Percentiles rank a stretch among this genome's conserved stretches.
Conservation (phyloP, 2,888 invertebrate genomes). For the Mythimna lalbum region DNA sequence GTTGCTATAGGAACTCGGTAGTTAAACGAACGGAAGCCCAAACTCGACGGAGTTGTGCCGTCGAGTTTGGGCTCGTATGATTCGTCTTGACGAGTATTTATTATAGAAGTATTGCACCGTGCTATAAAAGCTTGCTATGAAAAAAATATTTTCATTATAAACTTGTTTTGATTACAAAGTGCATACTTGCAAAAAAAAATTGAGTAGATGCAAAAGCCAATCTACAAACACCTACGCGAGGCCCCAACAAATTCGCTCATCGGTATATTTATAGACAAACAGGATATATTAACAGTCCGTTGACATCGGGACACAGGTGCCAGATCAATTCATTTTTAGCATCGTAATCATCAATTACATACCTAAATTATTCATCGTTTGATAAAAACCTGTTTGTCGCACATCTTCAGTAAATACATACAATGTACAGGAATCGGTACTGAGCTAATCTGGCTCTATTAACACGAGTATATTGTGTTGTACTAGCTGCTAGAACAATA, state of each 20-base stretch:
- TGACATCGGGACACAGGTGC: constrained; percentile 76
- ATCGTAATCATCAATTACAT: constrained; percentile 57
- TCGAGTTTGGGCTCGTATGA: no score
- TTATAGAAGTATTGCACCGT: no score
- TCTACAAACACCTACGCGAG: constrained; percentile 57
- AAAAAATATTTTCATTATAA: no score
- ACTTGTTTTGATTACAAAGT: constrained; percentile 45
- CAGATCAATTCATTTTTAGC: constrained; percentile 68
- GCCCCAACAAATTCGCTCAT: constrained; percentile 70
- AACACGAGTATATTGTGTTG: neutral
- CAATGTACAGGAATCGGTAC: neutral
- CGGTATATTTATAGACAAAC: constrained; percentile 76
- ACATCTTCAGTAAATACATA: constrained; percentile 15
- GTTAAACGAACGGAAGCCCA: no score
- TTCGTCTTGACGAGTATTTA: no score
- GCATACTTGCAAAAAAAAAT: constrained; percentile 51
- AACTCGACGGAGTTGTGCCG: no score
- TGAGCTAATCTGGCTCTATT: constrained; percentile 2
- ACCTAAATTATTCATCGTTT: constrained; percentile 49
- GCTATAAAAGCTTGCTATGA: no score
- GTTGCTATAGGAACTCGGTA: no score
- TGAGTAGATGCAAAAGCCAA: constrained; percentile 51
- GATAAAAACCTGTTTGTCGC: constrained; percentile 47
- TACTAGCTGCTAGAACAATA: no score
- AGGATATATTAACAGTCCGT: constrained; percentile 78